These are phyloP conservation scores for Sesia bembeciformis DNA, from an alignment of 2,888 invertebrate genomes.

Conservation along the genomic window DNA sequence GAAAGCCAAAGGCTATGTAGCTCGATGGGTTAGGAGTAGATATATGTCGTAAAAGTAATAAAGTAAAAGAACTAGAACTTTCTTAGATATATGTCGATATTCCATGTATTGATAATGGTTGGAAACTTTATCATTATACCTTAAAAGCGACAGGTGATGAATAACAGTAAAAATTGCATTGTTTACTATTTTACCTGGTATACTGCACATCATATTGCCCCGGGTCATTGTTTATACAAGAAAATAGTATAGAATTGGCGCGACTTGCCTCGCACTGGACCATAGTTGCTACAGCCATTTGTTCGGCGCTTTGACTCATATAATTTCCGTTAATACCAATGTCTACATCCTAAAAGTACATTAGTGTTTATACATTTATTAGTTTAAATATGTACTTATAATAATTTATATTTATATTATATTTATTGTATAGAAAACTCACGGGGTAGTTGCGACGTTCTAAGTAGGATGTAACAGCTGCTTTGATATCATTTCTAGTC, in stretches of 20 bases:
- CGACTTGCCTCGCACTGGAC: conserved; percentile 82
- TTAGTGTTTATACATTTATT: background rate
- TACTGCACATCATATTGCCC: conserved; percentile 84
- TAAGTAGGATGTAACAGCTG: conserved; percentile 79
- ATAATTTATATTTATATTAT: too few relatives aligned
- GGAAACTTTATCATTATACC: background rate
- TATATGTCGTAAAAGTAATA: too few relatives aligned
- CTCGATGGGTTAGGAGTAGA: too few relatives aligned
- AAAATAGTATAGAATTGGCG: conserved; percentile 84
- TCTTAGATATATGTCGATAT: too few relatives aligned
- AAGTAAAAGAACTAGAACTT: too few relatives aligned
- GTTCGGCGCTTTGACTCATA: conserved; percentile 76
- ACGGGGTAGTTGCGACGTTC: conserved; percentile 77
- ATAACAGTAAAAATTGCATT: too few relatives aligned
- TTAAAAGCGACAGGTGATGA: background rate
- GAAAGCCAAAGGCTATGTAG: too few relatives aligned
- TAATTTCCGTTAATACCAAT: conserved; percentile 73
- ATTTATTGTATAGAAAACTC: background rate
- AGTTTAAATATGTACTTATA: too few relatives aligned
- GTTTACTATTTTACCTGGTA: conserved; percentile 63
- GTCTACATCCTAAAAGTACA: conserved; percentile 72
- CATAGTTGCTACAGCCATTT: conserved; percentile 80
- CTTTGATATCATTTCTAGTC: conserved; percentile 78
- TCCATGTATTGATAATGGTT: background rate
- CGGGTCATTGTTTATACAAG: conserved; percentile 84